phyloP scores from a whole-genome alignment of 2,888 invertebrate genomes.

The Meliscaeva auricollis region DNA sequence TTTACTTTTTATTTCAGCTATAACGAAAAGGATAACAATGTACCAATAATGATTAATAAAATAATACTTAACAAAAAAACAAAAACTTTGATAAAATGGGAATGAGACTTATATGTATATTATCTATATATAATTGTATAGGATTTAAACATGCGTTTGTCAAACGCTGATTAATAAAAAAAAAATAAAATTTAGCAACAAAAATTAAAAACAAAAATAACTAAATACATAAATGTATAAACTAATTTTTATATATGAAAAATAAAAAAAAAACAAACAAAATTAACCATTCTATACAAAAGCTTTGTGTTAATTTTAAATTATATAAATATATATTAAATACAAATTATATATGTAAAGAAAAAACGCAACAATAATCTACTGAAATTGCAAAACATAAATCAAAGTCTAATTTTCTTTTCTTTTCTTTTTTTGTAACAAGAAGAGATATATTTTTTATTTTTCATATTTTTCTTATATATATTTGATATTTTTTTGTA shows the following conservation, averaged over 20 bases:
- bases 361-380: conserved; percentile 40
- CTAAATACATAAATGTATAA: conserved; percentile 54
- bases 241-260: conserved; percentile 68
- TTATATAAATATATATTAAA: conserved; percentile 8
- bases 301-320: conserved; percentile 49
- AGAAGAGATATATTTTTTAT: not conserved
- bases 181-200: conserved; percentile 42
- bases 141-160: conserved; percentile 41
- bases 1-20: conserved; percentile 9
- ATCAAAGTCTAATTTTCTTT: not conserved
- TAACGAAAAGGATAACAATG: conserved; percentile 19
- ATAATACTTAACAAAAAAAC: not conserved
- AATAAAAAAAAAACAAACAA: conserved; percentile 25
- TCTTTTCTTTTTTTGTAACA: not conserved
- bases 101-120: conserved; percentile 70
- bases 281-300: conserved; percentile 49
- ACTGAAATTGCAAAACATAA: conserved; percentile 31
- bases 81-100: conserved; percentile 47
- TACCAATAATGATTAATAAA: conserved; percentile 27
- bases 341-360: not conserved
- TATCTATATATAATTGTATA: conserved; percentile 46
- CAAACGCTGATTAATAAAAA: conserved; percentile 39
- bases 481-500: not conserved
- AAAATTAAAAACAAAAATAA: conserved; percentile 14
- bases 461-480: not conserved